Conservation (phyloP, 2,797 vertebrate genomes). For the Coilia nasus region DNA sequence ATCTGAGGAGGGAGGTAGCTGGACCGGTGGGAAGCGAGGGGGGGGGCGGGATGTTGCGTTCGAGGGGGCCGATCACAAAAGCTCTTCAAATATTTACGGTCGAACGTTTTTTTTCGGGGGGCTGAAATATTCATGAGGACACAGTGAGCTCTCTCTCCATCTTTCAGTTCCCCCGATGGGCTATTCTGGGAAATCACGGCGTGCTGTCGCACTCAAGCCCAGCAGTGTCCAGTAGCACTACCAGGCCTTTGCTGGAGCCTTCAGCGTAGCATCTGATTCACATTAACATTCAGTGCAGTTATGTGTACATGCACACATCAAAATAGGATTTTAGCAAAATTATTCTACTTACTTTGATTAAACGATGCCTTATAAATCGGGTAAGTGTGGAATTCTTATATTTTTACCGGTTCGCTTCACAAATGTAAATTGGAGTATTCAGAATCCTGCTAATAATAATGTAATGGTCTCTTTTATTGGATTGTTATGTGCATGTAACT, state of each 20-base stretch:
- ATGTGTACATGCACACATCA: too few species aligned
- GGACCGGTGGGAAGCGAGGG: not conserved
- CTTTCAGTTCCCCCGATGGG: not conserved
- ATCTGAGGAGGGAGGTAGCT: not conserved
- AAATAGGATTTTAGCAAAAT: too few species aligned
- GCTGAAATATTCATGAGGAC: slow-evolving; percentile 1
- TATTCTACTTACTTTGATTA: too few species aligned
- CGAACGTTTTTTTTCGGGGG: not conserved
- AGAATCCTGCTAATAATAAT: too few species aligned
- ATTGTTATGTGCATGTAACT: too few species aligned
- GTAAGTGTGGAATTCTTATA: too few species aligned
- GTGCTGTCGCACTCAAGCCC: not conserved
- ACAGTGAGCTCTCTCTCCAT: not conserved
- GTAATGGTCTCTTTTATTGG: too few species aligned
- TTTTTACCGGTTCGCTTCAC: too few species aligned
- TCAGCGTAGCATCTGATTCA: too few species aligned
- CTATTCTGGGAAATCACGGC: slow-evolving; percentile 4
- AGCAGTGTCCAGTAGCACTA: not conserved
- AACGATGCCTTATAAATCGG: too few species aligned
- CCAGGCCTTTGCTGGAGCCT: not conserved
- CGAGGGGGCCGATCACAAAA: not conserved
- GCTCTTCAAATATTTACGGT: slow-evolving; percentile 18
- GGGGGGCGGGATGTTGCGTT: not conserved
- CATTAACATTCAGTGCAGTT: too few species aligned
- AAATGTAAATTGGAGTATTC: too few species aligned